These are phyloP conservation scores for Sogatella furcifera DNA, from an alignment of 1,140 invertebrate genomes.

Conservation along the genomic window DNA sequence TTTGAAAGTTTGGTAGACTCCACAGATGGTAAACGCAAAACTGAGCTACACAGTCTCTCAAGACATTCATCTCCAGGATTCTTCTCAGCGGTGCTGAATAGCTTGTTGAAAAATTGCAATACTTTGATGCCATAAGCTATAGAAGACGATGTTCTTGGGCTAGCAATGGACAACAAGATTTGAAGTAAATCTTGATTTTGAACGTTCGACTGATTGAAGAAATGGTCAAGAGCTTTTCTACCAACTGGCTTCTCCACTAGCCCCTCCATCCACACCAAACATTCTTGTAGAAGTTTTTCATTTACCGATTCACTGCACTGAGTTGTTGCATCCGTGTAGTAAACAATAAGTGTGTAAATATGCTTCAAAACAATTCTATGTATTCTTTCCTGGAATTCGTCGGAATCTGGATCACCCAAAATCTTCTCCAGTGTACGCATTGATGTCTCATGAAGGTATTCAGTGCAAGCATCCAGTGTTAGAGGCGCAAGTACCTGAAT, in stretches of 20 bases:
- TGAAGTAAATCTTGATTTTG: constrained; percentile 49
- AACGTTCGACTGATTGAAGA: constrained; percentile 48
- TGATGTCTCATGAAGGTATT: constrained; percentile 52
- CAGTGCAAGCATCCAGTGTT: constrained; percentile 61
- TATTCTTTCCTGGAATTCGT: constrained; percentile 48
- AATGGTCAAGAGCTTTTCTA: constrained; percentile 65
- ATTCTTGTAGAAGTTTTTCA: constrained; percentile 56
- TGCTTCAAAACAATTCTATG: constrained; percentile 52
- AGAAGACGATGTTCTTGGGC: constrained; percentile 46
- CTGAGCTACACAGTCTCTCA: constrained; percentile 54
- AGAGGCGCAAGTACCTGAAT: constrained; percentile 54
- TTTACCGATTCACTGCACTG: constrained; percentile 39
- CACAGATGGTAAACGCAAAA: constrained; percentile 52
- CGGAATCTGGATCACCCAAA: constrained; percentile 44
- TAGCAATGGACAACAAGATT: constrained; percentile 60
- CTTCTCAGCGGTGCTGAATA: constrained; percentile 53
- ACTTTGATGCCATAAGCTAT: constrained; percentile 60
- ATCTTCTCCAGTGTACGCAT: constrained; percentile 42
- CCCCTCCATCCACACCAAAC: constrained; percentile 71
- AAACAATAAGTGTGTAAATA: constrained; percentile 56
- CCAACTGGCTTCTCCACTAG: constrained; percentile 69
- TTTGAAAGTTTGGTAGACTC: constrained; percentile 51
- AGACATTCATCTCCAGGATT: constrained; percentile 46
- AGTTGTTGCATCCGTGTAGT: constrained; percentile 34
- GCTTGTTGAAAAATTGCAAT: constrained; percentile 66